phyloP scores from a whole-genome alignment of 2,113 vertebrate species.

The Calidris pygmaea region DNA sequence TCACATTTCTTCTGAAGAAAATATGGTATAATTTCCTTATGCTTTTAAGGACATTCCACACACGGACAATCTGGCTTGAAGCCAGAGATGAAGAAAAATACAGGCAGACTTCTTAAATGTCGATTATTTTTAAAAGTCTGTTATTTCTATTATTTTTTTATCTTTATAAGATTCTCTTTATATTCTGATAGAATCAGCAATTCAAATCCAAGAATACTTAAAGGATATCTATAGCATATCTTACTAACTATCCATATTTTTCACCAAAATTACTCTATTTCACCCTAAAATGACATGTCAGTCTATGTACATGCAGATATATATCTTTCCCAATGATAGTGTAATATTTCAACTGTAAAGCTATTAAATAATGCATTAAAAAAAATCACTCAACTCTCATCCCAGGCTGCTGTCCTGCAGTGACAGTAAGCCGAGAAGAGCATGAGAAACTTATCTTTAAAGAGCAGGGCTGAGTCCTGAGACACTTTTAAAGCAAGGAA shows the following conservation, averaged over 20 bases:
- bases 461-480: neutral
- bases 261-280: neutral
- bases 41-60: neutral
- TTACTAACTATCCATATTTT: neutral
- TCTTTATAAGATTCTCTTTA: neutral
- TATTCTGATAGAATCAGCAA: neutral
- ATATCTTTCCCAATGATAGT: neutral
- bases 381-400: neutral
- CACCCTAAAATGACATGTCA: neutral
- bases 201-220: neutral
- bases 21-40: neutral
- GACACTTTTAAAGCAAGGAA: neutral
- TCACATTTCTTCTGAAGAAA: conserved; percentile 6
- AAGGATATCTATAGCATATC: neutral
- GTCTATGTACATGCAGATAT: neutral
- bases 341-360: neutral
- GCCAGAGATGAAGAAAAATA: neutral
- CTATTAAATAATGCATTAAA: neutral
- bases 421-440: neutral
- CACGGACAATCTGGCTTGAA: neutral
- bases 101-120: neutral
- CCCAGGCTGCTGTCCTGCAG: neutral
- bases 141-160: neutral
- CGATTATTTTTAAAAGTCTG: neutral
- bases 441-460: neutral